Evolutionary conservation across 2,888 invertebrate species (phyloP).

Genomic region (Panzeria rudis): DNA sequence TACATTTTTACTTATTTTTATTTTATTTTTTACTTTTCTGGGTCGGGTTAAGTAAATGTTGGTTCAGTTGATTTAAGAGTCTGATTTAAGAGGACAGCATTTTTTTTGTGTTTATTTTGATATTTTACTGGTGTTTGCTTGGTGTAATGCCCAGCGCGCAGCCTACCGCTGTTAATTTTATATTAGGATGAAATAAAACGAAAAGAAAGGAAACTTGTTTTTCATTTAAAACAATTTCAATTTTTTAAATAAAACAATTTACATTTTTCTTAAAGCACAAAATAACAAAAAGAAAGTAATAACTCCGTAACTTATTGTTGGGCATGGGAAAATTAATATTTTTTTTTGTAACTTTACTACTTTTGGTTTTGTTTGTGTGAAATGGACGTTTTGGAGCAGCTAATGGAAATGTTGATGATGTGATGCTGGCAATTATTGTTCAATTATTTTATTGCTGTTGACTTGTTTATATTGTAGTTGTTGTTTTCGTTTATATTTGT

Average conservation of each 20-base stretch:
- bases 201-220: neutral
- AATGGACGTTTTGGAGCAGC: neutral
- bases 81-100: conserved; percentile 45
- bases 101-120: conserved; percentile 2
- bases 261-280: neutral
- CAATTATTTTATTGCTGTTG: neutral
- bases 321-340: neutral
- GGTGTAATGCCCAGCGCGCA: neutral
- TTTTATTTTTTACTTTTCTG: neutral
- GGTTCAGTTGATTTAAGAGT: conserved; percentile 66
- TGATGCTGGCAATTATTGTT: neutral
- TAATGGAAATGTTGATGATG: neutral
- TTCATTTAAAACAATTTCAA: neutral
- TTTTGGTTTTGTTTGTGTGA: neutral
- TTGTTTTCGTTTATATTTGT: neutral
- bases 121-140: conserved; percentile 39
- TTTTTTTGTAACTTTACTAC: neutral
- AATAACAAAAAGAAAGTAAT: neutral
- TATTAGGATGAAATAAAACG: neutral
- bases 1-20: neutral
- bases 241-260: neutral
- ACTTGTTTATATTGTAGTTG: neutral
- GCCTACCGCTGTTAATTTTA: conserved; percentile 30
- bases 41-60: conserved; percentile 64
- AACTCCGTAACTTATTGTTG: neutral